phyloP scores from a whole-genome alignment of 2,797 vertebrate species.

The Micromesistius poutassou region DNA sequence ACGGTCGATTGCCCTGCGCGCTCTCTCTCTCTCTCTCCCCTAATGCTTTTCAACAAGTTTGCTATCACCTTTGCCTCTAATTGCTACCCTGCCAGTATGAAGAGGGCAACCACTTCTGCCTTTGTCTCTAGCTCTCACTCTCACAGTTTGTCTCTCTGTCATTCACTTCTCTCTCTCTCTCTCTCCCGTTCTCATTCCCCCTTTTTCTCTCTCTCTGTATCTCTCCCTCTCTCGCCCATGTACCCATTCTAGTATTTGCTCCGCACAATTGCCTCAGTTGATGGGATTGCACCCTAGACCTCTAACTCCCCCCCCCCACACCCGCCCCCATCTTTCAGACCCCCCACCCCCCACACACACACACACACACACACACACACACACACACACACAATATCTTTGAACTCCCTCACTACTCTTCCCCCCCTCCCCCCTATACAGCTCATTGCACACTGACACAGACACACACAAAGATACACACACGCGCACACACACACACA shows the following conservation, averaged over 20 bases:
- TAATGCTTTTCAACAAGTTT: neutral
- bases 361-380: neutral
- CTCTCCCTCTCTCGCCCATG: conserved; percentile 25
- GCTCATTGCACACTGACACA: conserved; percentile 57
- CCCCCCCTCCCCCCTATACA: conserved; percentile 3
- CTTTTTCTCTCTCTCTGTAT: conserved; percentile 32
- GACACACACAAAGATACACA: conserved; percentile 12
- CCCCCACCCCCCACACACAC: conserved; percentile 35
- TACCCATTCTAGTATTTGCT: conserved; percentile 47
- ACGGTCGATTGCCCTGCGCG: neutral
- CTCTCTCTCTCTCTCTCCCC: neutral
- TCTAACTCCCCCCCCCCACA: conserved; percentile 49
- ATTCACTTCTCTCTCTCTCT: conserved; percentile 32
- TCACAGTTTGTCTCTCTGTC: neutral
- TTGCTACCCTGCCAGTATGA: conserved; percentile 23
- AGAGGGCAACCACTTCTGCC: conserved; percentile 22
- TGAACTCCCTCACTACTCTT: neutral
- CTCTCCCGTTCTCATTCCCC: conserved; percentile 43
- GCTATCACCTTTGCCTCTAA: conserved; percentile 30
- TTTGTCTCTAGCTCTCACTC: neutral
- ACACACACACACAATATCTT: neutral
- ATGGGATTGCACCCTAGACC: conserved; percentile 70
- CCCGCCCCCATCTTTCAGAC: conserved; percentile 43
- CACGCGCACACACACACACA: too few relatives aligned
- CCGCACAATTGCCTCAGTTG: conserved; percentile 69